Evolutionary conservation across 2,888 invertebrate genomes (phyloP), one percentile per base, ranked within the genome.

Genomic region (Trichopoda pennipes): DNA sequence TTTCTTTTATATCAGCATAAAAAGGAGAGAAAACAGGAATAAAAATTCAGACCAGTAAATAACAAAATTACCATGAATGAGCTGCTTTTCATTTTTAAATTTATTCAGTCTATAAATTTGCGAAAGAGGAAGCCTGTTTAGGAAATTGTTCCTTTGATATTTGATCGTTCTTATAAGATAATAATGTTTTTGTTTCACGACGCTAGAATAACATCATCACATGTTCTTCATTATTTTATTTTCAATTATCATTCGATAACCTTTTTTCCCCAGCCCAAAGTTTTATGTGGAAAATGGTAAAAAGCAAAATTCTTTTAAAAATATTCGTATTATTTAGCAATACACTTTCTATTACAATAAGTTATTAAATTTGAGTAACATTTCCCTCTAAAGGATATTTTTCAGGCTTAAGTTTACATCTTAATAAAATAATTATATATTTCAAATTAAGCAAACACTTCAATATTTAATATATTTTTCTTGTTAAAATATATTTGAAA

Each of bases 71-170:
- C 70, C 72, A 56, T 77, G 69, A 82, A 82, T 75, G 70, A 75
- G 74, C 61, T 82, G 64, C 12, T 38, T 38, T 12, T 38, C 32
- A 32, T 32, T 38, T 38, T 7, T 12, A 38, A 38, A 38, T 38
- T 38, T 38, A 38, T 38, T 38, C 7, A 12, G 38, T 38, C 38
- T 74, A 44, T 42, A 64, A 79, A 61, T 60, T 64, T 75, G 74
- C 58, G 61, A 66, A 42, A 75, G 60, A 63, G 64, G 81, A 78
- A 70, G 74, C 60, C 56, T 78, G 64, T 38, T 55, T 75, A 74
- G 74, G 66, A 80, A 78, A 84, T 84, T 76, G 79, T 76, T 84
- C 84, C 84, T 85, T 85, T 84, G 85, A 85, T 81, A 85, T 81
- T 85, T 85, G 85, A 85, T 85, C 84, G 80, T 73, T 81, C 70